Evolutionary conservation across 1,140 invertebrate genomes (phyloP).

Genomic region (Bombus balteatus): DNA sequence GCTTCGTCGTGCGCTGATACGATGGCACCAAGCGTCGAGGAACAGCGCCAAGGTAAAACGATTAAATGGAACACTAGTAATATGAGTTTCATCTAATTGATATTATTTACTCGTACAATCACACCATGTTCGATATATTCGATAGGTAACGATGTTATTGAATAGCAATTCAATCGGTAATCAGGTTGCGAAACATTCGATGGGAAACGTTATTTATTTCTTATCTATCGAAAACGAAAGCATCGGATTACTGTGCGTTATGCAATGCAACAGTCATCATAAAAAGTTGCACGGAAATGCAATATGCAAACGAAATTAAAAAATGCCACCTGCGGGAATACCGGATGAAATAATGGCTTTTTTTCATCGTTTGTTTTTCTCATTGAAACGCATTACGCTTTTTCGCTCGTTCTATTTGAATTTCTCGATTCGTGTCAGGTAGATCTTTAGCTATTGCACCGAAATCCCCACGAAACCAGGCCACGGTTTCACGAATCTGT

Average conservation of each 20-base stretch:
- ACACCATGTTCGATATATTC: not conserved
- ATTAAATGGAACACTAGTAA: not conserved
- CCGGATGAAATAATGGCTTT: not conserved
- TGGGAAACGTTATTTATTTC: not conserved
- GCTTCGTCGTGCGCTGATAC: not conserved
- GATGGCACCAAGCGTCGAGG: conserved; percentile 57
- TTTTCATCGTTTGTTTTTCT: not conserved
- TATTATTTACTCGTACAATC: not conserved
- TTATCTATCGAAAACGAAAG: not conserved
- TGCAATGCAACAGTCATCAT: not conserved
- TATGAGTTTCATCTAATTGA: not conserved
- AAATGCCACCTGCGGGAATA: not conserved
- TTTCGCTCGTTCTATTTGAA: not conserved
- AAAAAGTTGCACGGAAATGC: not conserved
- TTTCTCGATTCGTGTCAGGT: not conserved
- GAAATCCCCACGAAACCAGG: not conserved
- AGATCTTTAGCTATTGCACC: not conserved
- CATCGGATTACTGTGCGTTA: not conserved
- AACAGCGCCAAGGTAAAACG: conserved; percentile 53
- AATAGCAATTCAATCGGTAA: not conserved
- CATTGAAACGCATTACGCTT: too few species aligned
- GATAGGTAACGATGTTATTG: not conserved
- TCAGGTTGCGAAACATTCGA: not conserved
- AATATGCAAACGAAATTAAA: not conserved
- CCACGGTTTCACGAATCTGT: not conserved